Percentiles rank a stretch among this genome's conserved stretches.
phyloP scores from a whole-genome alignment of 2,888 invertebrate genomes.

The Camptogramma bilineatum region DNA sequence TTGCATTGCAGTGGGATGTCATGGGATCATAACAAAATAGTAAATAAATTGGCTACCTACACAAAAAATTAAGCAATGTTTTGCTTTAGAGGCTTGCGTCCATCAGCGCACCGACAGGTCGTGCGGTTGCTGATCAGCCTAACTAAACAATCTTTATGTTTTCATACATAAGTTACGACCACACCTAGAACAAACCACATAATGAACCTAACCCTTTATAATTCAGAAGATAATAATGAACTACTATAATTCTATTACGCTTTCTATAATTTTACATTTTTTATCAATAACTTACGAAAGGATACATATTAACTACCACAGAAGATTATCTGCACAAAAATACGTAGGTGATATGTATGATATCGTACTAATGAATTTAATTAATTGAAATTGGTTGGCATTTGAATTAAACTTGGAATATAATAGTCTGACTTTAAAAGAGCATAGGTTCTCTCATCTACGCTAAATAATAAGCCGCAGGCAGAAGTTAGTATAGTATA shows the following conservation, averaged over 20 bases:
- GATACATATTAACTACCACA: not conserved
- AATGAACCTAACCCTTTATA: not conserved
- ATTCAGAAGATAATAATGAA: not conserved
- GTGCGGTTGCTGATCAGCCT: not conserved
- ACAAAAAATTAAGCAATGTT: not conserved
- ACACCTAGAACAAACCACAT: constrained; percentile 16
- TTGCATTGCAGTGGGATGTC: not conserved
- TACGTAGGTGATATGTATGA: too few relatives aligned
- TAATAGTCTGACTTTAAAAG: too few relatives aligned
- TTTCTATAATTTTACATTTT: not conserved
- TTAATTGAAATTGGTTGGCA: not conserved
- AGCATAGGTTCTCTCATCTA: too few relatives aligned
- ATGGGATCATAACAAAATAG: not conserved
- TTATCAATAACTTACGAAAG: not conserved
- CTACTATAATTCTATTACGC: not conserved
- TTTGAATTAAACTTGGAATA: too few relatives aligned
- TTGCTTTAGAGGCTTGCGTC: not conserved
- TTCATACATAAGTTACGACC: constrained; percentile 10
- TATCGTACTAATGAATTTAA: not conserved
- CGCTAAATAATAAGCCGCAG: too few relatives aligned
- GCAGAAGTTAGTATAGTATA: not conserved
- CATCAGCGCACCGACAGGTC: constrained; percentile 9
- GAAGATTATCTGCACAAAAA: not conserved
- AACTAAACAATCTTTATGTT: not conserved
- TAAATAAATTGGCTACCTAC: not conserved